A percentile compares a stretch with the other conserved stretches of the same genome.
These are phyloP conservation scores for Ornithoptera alexandrae DNA, from an alignment of 2,888 invertebrate genomes.

Conservation along the genomic window DNA sequence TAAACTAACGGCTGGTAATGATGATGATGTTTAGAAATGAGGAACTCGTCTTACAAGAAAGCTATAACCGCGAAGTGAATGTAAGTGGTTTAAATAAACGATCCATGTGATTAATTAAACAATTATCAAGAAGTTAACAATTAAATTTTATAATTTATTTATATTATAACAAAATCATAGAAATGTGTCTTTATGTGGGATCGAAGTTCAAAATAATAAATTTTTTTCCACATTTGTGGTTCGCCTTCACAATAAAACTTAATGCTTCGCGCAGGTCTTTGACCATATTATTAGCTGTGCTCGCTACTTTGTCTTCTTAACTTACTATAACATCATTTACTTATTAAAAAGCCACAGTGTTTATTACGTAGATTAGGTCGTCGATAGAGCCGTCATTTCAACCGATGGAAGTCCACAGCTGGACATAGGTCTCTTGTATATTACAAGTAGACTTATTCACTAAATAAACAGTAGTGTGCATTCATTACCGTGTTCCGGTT, in stretches of 20 bases:
- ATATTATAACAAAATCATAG: not conserved
- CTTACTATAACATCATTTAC: slow-evolving; percentile 16
- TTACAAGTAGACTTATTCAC: no score
- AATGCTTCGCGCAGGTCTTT: slow-evolving; percentile 17
- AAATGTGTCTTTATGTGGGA: not conserved
- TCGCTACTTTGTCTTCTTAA: not conserved
- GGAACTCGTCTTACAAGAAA: not conserved
- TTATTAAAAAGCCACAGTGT: not conserved
- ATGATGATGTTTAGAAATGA: no score
- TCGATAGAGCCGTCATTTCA: not conserved
- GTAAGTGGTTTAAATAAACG: not conserved
- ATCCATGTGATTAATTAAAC: not conserved
- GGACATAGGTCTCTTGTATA: no score
- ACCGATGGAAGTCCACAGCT: no score
- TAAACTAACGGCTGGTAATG: no score
- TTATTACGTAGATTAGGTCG: not conserved
- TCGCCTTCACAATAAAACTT: slow-evolving; percentile 16
- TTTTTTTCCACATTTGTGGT: not conserved
- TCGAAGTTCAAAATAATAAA: not conserved
- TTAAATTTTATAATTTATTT: not conserved
- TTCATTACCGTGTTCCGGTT: no score
- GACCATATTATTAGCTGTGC: slow-evolving; percentile 9
- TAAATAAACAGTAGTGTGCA: no score
- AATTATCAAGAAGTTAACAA: not conserved
- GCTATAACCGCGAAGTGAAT: not conserved